Conservation (phyloP, 2,797 vertebrate species). For the Lacerta bilineata region DNA sequence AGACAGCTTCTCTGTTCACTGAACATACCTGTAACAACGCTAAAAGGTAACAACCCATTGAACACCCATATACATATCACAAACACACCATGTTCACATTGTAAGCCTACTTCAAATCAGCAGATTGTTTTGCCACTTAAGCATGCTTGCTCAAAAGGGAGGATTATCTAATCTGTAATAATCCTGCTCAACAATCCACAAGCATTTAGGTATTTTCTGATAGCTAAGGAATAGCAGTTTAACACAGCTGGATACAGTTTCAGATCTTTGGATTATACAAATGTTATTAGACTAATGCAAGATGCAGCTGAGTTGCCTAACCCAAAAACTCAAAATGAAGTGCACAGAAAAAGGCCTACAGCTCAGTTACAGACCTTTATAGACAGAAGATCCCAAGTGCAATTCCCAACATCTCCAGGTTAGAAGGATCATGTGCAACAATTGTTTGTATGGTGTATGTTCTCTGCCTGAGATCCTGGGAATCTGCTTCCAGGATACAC, state of each 20-base stretch:
- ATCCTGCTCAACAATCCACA: neutral
- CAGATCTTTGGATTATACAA: neutral
- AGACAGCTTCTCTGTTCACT: neutral
- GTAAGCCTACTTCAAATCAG: neutral
- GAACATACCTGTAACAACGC: neutral
- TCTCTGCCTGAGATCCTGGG: neutral
- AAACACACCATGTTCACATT: neutral
- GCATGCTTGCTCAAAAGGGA: neutral
- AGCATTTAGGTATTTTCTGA: neutral
- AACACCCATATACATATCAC: neutral
- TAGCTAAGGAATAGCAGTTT: neutral
- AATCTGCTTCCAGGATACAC: neutral
- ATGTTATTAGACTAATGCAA: neutral
- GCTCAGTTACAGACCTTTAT: neutral
- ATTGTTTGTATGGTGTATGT: neutral
- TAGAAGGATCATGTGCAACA: neutral
- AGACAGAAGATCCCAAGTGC: neutral
- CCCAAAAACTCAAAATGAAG: neutral
- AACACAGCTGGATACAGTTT: neutral
- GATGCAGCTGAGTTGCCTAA: neutral
- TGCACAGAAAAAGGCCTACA: neutral
- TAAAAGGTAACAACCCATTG: neutral
- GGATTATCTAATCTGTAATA: neutral
- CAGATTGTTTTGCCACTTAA: neutral
- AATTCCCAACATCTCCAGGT: neutral